A percentile compares a stretch with the other conserved stretches of the same genome.
These are phyloP conservation scores for Pantala flavescens DNA, from an alignment of 1,140 invertebrate genomes.

Conservation along the genomic window DNA sequence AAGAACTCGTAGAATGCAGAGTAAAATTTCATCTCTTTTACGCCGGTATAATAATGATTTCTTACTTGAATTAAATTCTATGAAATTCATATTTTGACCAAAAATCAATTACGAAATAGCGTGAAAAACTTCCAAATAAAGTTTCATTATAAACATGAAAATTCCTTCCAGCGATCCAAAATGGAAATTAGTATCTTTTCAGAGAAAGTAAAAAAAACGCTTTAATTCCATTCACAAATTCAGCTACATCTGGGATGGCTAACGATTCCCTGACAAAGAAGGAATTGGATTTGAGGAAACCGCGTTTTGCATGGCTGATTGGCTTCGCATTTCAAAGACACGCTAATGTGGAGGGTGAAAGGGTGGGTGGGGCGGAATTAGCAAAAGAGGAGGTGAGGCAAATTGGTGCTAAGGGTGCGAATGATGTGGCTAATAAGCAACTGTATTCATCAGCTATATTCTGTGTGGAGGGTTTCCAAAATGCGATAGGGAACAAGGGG, in stretches of 20 bases:
- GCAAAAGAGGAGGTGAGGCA: background rate
- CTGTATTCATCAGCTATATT: background rate
- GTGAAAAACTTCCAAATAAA: no score
- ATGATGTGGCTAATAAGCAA: background rate
- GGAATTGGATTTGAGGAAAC: background rate
- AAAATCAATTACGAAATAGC: no score
- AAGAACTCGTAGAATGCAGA: no score
- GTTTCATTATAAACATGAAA: no score
- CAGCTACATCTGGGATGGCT: background rate
- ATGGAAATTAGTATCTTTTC: no score
- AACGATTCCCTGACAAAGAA: background rate
- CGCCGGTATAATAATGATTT: no score
- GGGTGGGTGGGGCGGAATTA: background rate
- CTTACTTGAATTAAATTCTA: no score
- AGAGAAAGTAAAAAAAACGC: background rate
- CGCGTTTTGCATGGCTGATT: background rate
- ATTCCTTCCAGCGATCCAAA: no score
- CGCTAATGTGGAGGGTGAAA: background rate
- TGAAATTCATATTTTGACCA: no score
- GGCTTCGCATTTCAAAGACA: background rate
- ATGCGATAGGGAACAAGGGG: background rate
- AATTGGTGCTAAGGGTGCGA: background rate
- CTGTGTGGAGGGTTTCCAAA: background rate
- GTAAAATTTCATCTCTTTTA: no score
- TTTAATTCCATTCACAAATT: background rate